Evolutionary conservation across 2,888 invertebrate genomes (phyloP).

Genomic region (Macrophya annulata): DNA sequence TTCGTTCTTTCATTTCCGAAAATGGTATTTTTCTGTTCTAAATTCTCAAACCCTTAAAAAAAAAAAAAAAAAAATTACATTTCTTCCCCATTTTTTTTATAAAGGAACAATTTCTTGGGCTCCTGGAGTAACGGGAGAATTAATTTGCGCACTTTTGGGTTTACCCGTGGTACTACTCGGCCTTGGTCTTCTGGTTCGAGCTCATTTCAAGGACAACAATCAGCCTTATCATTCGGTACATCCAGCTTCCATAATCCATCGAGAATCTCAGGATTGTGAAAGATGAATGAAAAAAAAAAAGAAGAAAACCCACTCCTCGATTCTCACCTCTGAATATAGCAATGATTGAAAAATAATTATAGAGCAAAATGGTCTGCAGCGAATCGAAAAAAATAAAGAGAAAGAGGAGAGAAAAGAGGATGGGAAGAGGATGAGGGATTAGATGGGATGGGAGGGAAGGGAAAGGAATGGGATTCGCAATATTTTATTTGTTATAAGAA

Average conservation of each 20-base stretch:
- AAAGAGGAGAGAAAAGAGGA: not conserved
- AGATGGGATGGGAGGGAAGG: no score
- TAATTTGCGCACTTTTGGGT: conserved; percentile 83
- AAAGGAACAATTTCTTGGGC: conserved; percentile 81
- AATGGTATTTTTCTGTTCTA: not conserved
- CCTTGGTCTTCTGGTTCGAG: conserved; percentile 80
- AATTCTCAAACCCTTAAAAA: not conserved
- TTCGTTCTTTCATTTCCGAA: not conserved
- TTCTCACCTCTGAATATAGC: not conserved
- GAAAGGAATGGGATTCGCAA: conserved; percentile 22
- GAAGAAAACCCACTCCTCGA: not conserved
- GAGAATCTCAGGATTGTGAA: conserved; percentile 68
- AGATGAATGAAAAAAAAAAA: conserved; percentile 69
- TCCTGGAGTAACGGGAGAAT: conserved; percentile 83
- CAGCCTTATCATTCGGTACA: conserved; percentile 68
- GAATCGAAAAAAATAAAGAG: not conserved
- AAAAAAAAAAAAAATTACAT: not conserved
- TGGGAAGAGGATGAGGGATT: no score
- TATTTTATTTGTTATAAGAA: conserved; percentile 42
- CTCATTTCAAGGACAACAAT: conserved; percentile 80
- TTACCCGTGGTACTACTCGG: conserved; percentile 83
- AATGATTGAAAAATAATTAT: not conserved
- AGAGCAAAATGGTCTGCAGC: not conserved
- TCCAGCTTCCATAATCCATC: conserved; percentile 67
- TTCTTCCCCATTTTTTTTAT: conserved; percentile 58